phyloP scores from a whole-genome alignment of 2,888 invertebrate species.

The Eurytoma adleriae region DNA sequence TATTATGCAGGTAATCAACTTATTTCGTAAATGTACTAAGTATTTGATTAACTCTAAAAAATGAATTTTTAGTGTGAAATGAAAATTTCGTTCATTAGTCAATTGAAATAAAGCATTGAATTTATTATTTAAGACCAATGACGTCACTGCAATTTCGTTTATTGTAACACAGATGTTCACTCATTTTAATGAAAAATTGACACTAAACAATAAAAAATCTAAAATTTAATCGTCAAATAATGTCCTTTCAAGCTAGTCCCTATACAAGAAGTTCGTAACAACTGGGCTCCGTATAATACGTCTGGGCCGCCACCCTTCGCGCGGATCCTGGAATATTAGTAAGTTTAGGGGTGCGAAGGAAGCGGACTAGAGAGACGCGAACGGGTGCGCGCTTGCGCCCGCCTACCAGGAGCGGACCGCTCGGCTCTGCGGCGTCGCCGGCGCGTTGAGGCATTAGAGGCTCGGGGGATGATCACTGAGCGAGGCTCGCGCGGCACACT shows the following conservation, averaged over 20 bases:
- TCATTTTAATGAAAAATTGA: too few species aligned
- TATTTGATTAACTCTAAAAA: too few species aligned
- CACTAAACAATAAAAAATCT: too few species aligned
- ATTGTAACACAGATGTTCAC: too few species aligned
- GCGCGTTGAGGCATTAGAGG: constrained; percentile 68
- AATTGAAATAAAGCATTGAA: too few species aligned
- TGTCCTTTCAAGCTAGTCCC: too few species aligned
- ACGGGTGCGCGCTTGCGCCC: constrained; percentile 61
- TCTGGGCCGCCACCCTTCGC: constrained; percentile 19
- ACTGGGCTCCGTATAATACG: constrained; percentile 18
- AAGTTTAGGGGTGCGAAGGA: constrained; percentile 60
- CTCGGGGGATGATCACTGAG: constrained; percentile 74
- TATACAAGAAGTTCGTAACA: constrained; percentile 13
- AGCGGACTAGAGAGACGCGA: constrained; percentile 63
- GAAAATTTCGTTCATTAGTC: too few species aligned
- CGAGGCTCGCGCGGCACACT: constrained; percentile 67
- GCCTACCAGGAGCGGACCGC: constrained; percentile 11
- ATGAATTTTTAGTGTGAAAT: too few species aligned
- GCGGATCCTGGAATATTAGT: constrained; percentile 65
- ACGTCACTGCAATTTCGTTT: too few species aligned
- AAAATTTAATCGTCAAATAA: too few species aligned
- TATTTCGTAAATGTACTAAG: too few species aligned
- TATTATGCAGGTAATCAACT: constrained; percentile 7
- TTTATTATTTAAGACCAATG: too few species aligned
- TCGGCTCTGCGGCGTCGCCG: constrained; percentile 2